Base-by-base conservation (phyloP, 2,888 invertebrate genomes). In the Oegoconia quadripuncta region DNA sequence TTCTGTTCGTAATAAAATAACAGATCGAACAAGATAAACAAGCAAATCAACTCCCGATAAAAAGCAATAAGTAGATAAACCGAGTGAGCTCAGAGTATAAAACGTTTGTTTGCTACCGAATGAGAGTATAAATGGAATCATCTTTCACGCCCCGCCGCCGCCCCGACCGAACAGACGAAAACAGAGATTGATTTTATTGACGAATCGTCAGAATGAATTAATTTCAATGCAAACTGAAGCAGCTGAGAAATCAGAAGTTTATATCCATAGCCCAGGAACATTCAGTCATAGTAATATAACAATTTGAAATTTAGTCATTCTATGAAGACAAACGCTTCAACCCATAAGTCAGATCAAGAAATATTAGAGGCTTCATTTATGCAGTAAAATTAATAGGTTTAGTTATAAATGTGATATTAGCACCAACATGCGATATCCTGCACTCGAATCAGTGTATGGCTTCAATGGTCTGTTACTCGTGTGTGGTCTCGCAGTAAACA, bases 401-500 rank as follows among this genome's bases (percentile, higher is more conserved):
- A 55, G 59, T 52, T 62, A 63, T 69, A 71, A 75, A 76, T 77
- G 68, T 73, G 74, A 78, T 76, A 79, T 76, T 71, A 64, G 62
- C 62, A 64, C 59, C 59, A 60, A 63, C 61, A 77, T 74, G 70
- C 75, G 74, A 80, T 82, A 79, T 84, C 83, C 81, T 80, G 83
- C 81, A 77, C 78, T 82, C 67, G 80, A 81, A 75, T 69, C 63
- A 54, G 65, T 50, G 66, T 75, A 80, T 65, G 79, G 79, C 76
- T 78, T 78, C 77, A 64, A 64, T 68, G 55, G 75, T 69, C 76
- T 74, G 77, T 47, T 69, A 62, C 62, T 60, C 75, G 78, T 74
- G 84, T 84, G 86, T 84, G 84, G 84, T 82, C 80, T 65, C 57
- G 52, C 62, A 64, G 74, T 81, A 83, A 83, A 83, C 83, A 79